Percentiles rank a stretch among this genome's conserved stretches.
Conservation (phyloP, 2,888 invertebrate species). For the Drosophila sordidula region DNA sequence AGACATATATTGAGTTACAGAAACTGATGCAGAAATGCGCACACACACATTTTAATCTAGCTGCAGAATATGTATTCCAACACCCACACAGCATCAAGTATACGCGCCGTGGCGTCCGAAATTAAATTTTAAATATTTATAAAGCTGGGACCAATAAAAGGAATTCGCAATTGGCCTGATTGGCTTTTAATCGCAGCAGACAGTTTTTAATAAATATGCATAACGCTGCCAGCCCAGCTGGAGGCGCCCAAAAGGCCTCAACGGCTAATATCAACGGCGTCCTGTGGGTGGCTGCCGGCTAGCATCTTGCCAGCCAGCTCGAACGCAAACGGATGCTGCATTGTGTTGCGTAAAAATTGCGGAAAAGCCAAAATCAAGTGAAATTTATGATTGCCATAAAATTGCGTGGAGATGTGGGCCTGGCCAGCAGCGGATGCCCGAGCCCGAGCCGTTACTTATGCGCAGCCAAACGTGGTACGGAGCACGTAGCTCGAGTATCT, state of each 20-base stretch:
- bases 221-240: constrained; percentile 54
- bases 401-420: constrained; percentile 62
- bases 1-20: constrained; percentile 4
- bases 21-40: constrained; percentile 32
- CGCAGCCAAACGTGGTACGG: constrained; percentile 6
- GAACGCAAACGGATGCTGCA: constrained; percentile 58
- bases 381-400: constrained; percentile 80
- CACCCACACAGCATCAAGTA: constrained; percentile 53
- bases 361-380: constrained; percentile 70
- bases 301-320: constrained; percentile 37
- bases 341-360: constrained; percentile 55
- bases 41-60: constrained; percentile 53
- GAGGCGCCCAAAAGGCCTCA: constrained; percentile 23
- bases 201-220: constrained; percentile 81
- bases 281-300: constrained; percentile 15
- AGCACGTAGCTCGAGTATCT: constrained; percentile 8
- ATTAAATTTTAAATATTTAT: constrained; percentile 82
- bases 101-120: constrained; percentile 63
- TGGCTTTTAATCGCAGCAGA: constrained; percentile 80
- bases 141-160: constrained; percentile 75
- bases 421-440: constrained; percentile 28
- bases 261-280: constrained; percentile 48
- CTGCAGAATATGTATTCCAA: constrained; percentile 52
- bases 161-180: constrained; percentile 78
- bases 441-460: constrained; percentile 21